phyloP scores from a whole-genome alignment of 2,113 vertebrate genomes.

The Ivindomyrus marchei region DNA sequence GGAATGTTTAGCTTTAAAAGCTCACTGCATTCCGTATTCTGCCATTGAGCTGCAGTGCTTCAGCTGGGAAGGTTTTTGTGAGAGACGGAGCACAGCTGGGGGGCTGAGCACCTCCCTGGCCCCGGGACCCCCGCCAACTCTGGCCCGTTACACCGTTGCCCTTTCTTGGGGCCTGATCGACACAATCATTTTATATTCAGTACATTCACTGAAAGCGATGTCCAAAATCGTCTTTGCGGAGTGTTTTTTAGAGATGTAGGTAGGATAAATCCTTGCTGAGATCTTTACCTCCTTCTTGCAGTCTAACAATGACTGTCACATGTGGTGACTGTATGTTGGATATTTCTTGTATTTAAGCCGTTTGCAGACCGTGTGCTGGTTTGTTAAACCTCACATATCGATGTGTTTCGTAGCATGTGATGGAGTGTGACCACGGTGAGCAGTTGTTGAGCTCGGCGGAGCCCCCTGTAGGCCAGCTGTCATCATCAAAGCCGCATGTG shows the following conservation, averaged over 20 bases:
- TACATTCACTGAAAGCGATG: background rate
- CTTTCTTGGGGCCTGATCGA: background rate
- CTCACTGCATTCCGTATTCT: background rate
- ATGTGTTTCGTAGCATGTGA: background rate
- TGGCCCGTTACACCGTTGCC: background rate
- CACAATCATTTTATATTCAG: background rate
- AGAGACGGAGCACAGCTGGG: too few relatives aligned
- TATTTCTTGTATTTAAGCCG: background rate
- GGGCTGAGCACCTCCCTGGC: background rate
- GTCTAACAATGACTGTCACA: background rate
- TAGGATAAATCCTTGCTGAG: background rate
- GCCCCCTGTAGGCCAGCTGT: background rate
- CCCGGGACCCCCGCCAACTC: too few relatives aligned
- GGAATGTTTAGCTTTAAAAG: background rate
- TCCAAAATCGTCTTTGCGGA: background rate
- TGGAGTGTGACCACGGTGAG: background rate
- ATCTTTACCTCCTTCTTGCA: background rate
- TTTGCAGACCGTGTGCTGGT: background rate
- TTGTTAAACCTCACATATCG: background rate
- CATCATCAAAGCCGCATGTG: background rate
- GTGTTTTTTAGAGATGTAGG: background rate
- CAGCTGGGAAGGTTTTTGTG: background rate
- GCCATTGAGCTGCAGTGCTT: background rate
- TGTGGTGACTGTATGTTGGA: background rate
- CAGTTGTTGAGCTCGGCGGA: background rate